Base-by-base conservation (phyloP, 1,140 invertebrate species). In the Parasteatoda tepidariorum region DNA sequence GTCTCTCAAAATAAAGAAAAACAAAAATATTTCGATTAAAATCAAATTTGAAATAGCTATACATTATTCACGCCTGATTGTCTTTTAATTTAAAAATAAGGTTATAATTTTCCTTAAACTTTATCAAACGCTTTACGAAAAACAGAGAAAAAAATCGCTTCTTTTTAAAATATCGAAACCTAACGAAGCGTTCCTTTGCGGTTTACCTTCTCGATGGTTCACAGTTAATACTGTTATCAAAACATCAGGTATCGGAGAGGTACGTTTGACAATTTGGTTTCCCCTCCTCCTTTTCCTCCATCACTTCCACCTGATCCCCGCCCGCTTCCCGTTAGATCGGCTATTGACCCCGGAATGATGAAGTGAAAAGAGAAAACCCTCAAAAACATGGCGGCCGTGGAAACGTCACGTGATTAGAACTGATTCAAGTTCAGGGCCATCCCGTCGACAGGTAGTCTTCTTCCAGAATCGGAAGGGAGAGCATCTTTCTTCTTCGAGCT, bases 311-410 rank as follows among this genome's bases (percentile, higher is more conserved):
- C 4, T 22, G 57, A 7, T 7, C n/a, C 57, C 18, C 71, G 4
- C 18, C 57, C 41, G 15, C 62, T 75, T 62, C 57, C 73, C 73
- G 73, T 75, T 75, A 75, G 31, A 18, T 59, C 73, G 57, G 73
- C 73, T 75, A 54, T 75, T 75, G 73, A 75, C 73, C 73, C 73
- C 73, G 73, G 73, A 75, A 75, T 75, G 73, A 24, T 2, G 38
- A 31, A 33, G 55, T n/a, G 24, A 28, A 28, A 33, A 57, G 28
- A 55, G 70, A 75, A 75, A 61, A 75, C 57, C 38, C 38, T 18
- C 55, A 75, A 75, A 48, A n/a, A n/a, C n/a, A 75, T 75, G 73
- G 73, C 57, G 73, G 54, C 30, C 38, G 38, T 48, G 22, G 31
- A 15, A 62, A n/a, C n/a, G 28, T 75, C 73, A 75, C 73, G 73